phyloP scores from a whole-genome alignment of 2,113 vertebrate genomes.

The Ceratotherium simum region DNA sequence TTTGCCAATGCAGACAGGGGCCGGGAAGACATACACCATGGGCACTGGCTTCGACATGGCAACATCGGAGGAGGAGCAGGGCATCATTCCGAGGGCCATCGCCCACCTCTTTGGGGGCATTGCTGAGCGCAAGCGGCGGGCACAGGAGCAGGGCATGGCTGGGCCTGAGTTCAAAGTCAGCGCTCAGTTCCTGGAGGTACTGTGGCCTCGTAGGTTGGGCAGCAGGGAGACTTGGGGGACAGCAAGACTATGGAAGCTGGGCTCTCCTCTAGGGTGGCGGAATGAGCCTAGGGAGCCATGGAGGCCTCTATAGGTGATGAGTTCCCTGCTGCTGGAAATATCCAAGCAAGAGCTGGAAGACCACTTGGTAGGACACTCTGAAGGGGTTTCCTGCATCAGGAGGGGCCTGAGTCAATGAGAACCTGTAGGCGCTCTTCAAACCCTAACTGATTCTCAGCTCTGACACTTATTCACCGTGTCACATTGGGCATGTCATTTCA shows the following conservation, averaged over 20 bases:
- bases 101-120: constrained; percentile 95
- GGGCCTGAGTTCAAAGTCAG: constrained; percentile 98
- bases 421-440: background rate
- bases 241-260: accelerated
- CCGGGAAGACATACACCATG: constrained; percentile 98
- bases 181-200: constrained; percentile 98
- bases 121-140: constrained; percentile 86
- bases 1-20: constrained; percentile 91
- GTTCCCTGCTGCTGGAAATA: background rate
- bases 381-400: background rate
- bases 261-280: background rate
- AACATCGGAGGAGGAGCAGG: constrained; percentile 90
- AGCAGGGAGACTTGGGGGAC: accelerated
- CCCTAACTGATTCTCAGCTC: background rate
- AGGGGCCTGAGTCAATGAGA: background rate
- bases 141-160: constrained; percentile 86
- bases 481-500: background rate
- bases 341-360: background rate
- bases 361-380: accelerated
- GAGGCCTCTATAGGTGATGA: background rate
- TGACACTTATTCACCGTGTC: background rate
- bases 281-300: background rate
- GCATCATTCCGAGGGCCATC: constrained; percentile 96
- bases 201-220: accelerated
- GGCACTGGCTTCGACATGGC: constrained; percentile 95